A percentile compares a stretch with the other conserved stretches of the same genome.
These are phyloP conservation scores for Metaphire vulgaris DNA, from an alignment of 1,140 invertebrate species.

Conservation along the genomic window DNA sequence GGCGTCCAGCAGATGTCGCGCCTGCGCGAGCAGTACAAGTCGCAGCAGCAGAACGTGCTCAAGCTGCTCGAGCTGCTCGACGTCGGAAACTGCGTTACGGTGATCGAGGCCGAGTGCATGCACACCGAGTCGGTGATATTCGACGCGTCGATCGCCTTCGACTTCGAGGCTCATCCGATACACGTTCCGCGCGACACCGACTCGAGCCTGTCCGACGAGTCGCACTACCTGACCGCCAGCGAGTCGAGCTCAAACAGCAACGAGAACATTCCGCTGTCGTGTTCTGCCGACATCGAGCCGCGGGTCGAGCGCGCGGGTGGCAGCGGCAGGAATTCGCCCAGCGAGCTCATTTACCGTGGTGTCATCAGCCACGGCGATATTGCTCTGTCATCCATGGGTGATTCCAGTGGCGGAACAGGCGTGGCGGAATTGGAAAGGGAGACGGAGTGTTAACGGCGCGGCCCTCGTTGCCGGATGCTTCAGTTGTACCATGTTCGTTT, in stretches of 20 bases:
- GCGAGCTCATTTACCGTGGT: no score
- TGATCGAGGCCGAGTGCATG: constrained; percentile 61
- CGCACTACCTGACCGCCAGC: not conserved
- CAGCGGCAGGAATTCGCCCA: no score
- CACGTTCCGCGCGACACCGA: not conserved
- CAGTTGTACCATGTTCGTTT: no score
- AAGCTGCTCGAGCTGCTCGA: constrained; percentile 89
- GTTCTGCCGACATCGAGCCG: not conserved
- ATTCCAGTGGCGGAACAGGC: no score
- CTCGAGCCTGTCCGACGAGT: not conserved
- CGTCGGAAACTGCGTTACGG: constrained; percentile 85
- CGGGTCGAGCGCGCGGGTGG: no score
- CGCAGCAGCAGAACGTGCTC: constrained; percentile 79
- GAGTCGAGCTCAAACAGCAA: not conserved
- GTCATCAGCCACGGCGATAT: no score
- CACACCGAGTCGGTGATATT: constrained; percentile 64
- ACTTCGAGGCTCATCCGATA: constrained; percentile 9
- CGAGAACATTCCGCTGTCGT: not conserved
- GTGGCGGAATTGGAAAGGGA: no score
- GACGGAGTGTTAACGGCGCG: no score
- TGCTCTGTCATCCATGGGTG: no score
- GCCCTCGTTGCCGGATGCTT: no score
- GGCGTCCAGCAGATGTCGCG: constrained; percentile 80
- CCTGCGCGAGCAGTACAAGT: constrained; percentile 81
- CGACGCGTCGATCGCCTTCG: constrained; percentile 30